Base-by-base conservation (phyloP, 2,888 invertebrate genomes). In the Himalopsyche kuldschensis region DNA sequence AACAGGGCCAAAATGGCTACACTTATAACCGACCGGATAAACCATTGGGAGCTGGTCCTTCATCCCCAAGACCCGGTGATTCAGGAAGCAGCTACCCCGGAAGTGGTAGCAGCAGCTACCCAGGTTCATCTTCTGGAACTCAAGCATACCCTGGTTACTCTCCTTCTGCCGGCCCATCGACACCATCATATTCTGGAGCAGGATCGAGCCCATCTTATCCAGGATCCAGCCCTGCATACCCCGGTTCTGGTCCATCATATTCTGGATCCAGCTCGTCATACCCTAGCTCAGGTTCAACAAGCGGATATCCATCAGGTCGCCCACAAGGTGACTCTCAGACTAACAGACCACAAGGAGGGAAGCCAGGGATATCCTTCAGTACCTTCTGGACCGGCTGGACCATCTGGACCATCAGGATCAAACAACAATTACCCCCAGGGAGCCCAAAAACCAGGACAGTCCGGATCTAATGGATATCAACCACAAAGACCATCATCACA, bases 1-100 rank as follows among this genome's bases (percentile, higher is more conserved):
- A 83, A 41, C 86, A 94, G 94, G 93, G 92, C 81, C 95, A 96
- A 91, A 93, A 92, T 88, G 96, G 96, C 27, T 96, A 96, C 88
- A 94, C 93, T 86, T 96, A 96, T 90, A 94, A 94, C 86, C 93
- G 94, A 85, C 96, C 96, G 8, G 92, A 92, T 79, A 92, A 93
- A 87, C 94, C 94, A 0, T 92, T 95, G 87, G 88, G 88, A 81
- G 87, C 89, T 48, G 90, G 90, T 17, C 88, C 89, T 46, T 85
- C 86, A n/a, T 88, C 90, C 5, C 88, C 90, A 0, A 88, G 89
- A 30, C 89, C 90, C 1, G 84, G 85, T 48, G 89, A 89, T 81
- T 87, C 87, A 85, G 86, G 88, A 10, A 84, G 86, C 63, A 88
- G 89, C 75, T 88, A 88, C 63, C 88, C 90, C 6, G 87, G 87